Conservation (phyloP, 1,140 invertebrate species). For the Drosophila saltans region DNA sequence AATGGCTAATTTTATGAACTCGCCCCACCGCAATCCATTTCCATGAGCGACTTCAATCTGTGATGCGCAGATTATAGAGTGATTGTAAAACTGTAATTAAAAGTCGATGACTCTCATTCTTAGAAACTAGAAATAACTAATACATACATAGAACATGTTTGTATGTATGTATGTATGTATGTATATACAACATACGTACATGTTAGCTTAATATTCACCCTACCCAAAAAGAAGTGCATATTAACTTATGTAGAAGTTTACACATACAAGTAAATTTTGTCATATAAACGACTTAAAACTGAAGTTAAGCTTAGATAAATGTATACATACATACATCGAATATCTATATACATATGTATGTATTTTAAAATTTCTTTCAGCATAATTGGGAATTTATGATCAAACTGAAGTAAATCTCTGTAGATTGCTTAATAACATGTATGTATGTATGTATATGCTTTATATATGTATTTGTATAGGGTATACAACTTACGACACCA, state of each 20-base stretch:
- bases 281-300: too few relatives aligned
- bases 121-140: constrained; percentile 2
- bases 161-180: too few relatives aligned
- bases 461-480: not conserved
- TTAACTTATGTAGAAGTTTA: not conserved
- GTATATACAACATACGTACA: not conserved
- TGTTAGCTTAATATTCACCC: not conserved
- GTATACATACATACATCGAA: too few relatives aligned
- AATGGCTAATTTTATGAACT: not conserved
- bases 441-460: too few relatives aligned
- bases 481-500: not conserved
- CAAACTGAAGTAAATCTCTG: too few relatives aligned
- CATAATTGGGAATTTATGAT: too few relatives aligned
- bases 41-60: not conserved
- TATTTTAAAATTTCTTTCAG: too few relatives aligned
- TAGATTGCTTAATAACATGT: too few relatives aligned
- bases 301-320: too few relatives aligned
- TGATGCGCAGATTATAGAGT: not conserved
- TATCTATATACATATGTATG: too few relatives aligned
- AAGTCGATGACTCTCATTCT: not conserved
- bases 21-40: not conserved
- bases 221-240: not conserved
- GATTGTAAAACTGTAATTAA: not conserved
- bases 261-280: too few relatives aligned
- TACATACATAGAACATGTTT: not conserved